Evolutionary conservation across 1,140 invertebrate species (phyloP).

Genomic region (Heliconius nattereri): DNA sequence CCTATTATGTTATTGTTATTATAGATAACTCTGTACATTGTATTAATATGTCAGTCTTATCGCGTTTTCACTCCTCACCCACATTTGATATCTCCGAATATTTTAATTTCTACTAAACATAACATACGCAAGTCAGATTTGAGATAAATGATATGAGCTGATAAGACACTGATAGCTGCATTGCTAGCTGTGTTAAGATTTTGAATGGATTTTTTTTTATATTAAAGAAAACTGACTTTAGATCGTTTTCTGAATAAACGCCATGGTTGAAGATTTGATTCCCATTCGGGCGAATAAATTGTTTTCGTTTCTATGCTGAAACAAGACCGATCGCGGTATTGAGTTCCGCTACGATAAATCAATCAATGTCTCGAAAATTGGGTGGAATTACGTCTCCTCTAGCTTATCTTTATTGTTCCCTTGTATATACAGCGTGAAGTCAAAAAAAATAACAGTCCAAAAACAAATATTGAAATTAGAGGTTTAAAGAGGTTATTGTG

Average conservation of each 20-base stretch:
- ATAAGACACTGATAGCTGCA: conserved; percentile 12
- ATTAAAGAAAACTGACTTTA: no score
- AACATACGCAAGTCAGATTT: conserved; percentile 20
- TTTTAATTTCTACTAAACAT: conserved; percentile 27
- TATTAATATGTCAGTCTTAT: conserved; percentile 17
- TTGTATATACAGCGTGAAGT: background rate
- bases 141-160: conserved; percentile 13
- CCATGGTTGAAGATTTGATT: no score
- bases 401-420: background rate
- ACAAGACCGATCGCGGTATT: background rate
- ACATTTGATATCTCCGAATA: conserved; percentile 24
- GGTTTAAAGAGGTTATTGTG: no score
- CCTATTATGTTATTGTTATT: background rate
- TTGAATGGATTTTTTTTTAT: background rate
- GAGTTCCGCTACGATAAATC: background rate
- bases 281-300: no score
- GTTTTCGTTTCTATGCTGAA: background rate
- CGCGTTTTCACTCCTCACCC: conserved; percentile 23
- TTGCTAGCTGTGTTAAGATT: background rate
- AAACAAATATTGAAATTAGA: no score
- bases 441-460: no score
- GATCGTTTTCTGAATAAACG: no score
- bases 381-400: background rate
- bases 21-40: background rate
- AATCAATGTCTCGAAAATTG: background rate